Conservation (phyloP, 2,113 vertebrate species). For the Rallus limicola region DNA sequence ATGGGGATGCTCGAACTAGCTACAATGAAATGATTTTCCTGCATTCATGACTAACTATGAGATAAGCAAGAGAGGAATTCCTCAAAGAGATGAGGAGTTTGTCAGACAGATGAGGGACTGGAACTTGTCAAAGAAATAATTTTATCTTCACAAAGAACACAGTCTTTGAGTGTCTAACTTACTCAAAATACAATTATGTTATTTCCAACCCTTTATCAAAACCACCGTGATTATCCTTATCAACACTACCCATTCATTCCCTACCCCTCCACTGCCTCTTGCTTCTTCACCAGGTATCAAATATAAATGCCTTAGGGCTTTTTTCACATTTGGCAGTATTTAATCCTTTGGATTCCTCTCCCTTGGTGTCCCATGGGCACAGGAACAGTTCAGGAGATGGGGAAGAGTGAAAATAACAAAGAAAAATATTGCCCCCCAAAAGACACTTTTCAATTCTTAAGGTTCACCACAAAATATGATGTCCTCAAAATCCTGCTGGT, state of each 20-base stretch:
- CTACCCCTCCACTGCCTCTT: background rate
- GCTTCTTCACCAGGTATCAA: background rate
- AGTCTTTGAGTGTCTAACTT: too few relatives aligned
- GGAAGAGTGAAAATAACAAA: background rate
- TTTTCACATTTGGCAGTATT: background rate
- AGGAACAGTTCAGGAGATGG: background rate
- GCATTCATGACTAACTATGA: too few relatives aligned
- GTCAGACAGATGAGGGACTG: too few relatives aligned
- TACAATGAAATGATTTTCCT: too few relatives aligned
- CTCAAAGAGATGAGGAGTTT: too few relatives aligned
- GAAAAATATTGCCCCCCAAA: background rate
- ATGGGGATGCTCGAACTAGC: too few relatives aligned
- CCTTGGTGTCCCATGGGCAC: rapidly evolving
- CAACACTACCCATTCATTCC: background rate
- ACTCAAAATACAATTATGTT: too few relatives aligned
- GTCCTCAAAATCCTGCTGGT: background rate
- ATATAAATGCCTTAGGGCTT: background rate
- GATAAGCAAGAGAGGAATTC: too few relatives aligned
- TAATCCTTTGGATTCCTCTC: background rate
- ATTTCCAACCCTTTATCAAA: too few relatives aligned
- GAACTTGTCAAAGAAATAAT: too few relatives aligned
- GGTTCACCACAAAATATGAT: background rate
- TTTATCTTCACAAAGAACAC: too few relatives aligned
- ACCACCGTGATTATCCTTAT: background rate
- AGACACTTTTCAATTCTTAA: background rate